These are phyloP conservation scores for Rhagologus leucostigma DNA, from an alignment of 2,113 vertebrate genomes.

Conservation along the genomic window DNA sequence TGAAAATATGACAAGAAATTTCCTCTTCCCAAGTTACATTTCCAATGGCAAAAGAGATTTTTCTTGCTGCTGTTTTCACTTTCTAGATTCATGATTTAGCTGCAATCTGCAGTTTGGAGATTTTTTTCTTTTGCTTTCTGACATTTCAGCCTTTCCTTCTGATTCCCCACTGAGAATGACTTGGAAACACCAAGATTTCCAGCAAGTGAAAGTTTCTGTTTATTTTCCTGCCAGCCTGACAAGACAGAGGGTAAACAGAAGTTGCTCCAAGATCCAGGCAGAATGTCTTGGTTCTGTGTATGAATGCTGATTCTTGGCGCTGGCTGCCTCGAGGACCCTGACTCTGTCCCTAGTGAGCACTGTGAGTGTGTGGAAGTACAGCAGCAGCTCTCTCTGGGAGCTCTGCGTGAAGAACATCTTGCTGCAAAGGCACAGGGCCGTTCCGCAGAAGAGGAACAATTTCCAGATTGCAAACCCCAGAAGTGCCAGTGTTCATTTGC, in stretches of 20 bases:
- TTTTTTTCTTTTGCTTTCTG: background rate
- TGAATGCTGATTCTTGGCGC: background rate
- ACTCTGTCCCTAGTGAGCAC: background rate
- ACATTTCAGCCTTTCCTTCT: background rate
- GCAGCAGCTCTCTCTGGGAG: background rate
- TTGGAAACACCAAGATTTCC: background rate
- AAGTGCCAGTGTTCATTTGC: background rate
- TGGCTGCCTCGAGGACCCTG: background rate
- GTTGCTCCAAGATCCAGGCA: background rate
- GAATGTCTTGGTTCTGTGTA: background rate
- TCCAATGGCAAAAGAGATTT: background rate
- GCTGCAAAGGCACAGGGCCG: background rate
- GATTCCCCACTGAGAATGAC: background rate
- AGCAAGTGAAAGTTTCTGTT: background rate
- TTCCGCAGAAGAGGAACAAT: background rate
- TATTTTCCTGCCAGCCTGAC: background rate
- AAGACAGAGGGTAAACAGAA: background rate
- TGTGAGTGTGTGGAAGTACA: fast-evolving
- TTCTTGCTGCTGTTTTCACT: background rate
- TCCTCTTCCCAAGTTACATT: background rate
- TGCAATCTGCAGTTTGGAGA: background rate
- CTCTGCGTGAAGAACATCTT: background rate
- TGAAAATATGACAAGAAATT: background rate
- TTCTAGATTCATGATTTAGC: background rate
- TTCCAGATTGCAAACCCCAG: background rate